These are phyloP conservation scores for Epinephelus lanceolatus DNA, from an alignment of 2,113 vertebrate genomes.

Conservation along the genomic window DNA sequence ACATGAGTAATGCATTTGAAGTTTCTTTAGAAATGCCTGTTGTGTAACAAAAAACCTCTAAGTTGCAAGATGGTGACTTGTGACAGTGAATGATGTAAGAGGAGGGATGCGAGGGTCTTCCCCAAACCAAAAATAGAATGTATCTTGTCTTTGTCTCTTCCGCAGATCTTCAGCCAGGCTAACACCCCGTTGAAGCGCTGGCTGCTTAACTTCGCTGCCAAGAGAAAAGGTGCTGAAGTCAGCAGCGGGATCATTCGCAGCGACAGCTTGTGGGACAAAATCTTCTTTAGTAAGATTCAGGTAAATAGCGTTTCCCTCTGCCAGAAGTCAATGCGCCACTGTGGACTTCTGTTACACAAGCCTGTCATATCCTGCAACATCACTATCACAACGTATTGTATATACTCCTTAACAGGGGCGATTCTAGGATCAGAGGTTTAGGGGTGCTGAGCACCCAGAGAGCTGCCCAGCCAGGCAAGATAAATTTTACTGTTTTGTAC, in stretches of 20 bases:
- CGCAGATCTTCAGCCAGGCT: slow-evolving; percentile 96
- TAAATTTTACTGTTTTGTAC: too few species aligned
- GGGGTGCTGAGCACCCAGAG: too few species aligned
- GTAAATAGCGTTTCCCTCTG: slow-evolving; percentile 62
- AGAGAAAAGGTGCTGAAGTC: slow-evolving; percentile 95
- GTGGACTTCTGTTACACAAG: not conserved
- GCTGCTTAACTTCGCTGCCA: slow-evolving; percentile 95
- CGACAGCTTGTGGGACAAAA: slow-evolving; percentile 96
- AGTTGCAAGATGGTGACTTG: not conserved
- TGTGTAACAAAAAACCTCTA: not conserved
- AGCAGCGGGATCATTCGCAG: slow-evolving; percentile 92
- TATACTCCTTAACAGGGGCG: not conserved
- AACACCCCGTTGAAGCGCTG: slow-evolving; percentile 92
- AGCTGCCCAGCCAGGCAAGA: too few species aligned
- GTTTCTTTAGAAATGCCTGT: not conserved
- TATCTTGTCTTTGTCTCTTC: not conserved
- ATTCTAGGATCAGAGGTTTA: too few species aligned
- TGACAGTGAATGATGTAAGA: not conserved
- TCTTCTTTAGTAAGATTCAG: slow-evolving; percentile 98
- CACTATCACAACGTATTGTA: not conserved
- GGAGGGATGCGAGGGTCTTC: not conserved
- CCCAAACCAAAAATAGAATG: not conserved
- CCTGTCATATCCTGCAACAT: not conserved
- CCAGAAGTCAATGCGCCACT: not conserved
- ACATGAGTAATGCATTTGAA: not conserved